Conservation (phyloP, 2,797 vertebrate species). For the Brachyalestes nurse region DNA sequence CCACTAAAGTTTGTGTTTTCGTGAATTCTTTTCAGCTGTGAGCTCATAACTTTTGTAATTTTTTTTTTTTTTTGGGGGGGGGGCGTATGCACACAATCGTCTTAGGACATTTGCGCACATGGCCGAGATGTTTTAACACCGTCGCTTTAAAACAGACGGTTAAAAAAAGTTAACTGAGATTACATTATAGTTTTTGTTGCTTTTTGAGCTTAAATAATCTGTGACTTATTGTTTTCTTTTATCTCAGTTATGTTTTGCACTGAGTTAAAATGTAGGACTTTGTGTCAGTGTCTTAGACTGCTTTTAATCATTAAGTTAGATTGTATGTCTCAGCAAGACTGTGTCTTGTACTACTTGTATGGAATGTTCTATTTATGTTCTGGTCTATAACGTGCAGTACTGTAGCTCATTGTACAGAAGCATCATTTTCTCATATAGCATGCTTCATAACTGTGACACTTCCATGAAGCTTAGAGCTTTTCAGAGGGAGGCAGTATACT, state of each 20-base stretch:
- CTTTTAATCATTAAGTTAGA: constrained; percentile 59
- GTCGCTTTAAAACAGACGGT: constrained; percentile 26
- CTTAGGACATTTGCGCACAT: constrained; percentile 17
- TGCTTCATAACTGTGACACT: constrained; percentile 48
- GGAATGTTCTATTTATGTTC: constrained; percentile 64
- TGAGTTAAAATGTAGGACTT: constrained; percentile 56
- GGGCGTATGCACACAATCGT: constrained; percentile 32
- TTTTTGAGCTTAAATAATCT: constrained; percentile 15
- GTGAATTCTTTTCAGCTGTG: constrained; percentile 26
- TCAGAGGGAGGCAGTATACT: constrained; percentile 37
- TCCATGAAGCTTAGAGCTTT: constrained; percentile 41
- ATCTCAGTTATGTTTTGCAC: constrained; percentile 53
- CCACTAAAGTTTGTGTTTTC: constrained; percentile 8
- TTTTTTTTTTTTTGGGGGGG: background rate
- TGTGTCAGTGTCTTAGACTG: constrained; percentile 57
- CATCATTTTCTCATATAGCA: constrained; percentile 43
- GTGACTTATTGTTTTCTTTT: constrained; percentile 24
- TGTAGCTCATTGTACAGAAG: constrained; percentile 56
- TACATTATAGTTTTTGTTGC: constrained; percentile 24
- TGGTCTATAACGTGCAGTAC: constrained; percentile 53
- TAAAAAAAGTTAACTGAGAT: constrained; percentile 19
- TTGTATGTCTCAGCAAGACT: constrained; percentile 61
- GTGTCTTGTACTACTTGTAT: constrained; percentile 57
- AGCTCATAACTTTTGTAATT: constrained; percentile 39
- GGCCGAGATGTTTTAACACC: constrained; percentile 38